Base-by-base conservation (phyloP, 2,888 invertebrate genomes). In the Cenopis cana region DNA sequence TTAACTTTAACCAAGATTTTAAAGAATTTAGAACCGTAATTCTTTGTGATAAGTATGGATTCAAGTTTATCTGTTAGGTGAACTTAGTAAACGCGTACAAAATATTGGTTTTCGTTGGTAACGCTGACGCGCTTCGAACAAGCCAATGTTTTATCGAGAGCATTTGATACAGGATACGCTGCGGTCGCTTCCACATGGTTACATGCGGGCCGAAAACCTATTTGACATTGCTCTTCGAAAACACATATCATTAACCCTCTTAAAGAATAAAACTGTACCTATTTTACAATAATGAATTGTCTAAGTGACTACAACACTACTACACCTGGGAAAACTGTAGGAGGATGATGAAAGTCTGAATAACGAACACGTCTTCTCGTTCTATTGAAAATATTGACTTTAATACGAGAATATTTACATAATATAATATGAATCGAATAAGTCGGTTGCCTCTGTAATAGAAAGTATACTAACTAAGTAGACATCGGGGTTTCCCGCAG, bases 101-200 rank as follows among this genome's bases (percentile, higher is more conserved):
- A 82, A 88, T 90, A 89, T 90, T 88, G 82, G 83, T 83, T 91
- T 91, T 88, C 89, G 85, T 79, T 76, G 81, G 84, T 81, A 62
- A 62, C 62, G 36, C 17, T 82, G 83, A 85, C 80, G 79, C 81
- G 83, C 81, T 85, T 86, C 79, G 81, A 82, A 82, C 78, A 83
- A 82, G 85, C 84, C 84, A 82, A 84, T 82, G 76, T 83, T 85
- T 85, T 85, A 85, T 85, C 77, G 80, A 83, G 86, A 87, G 86
- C 85, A 83, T 82, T 84, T 87, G 89, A 89, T 86, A 82, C 81
- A 83, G 87, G 87, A 76, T 81, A 81, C 74, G 79, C 80, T 85
- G 85, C 82, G 88, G 88, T 89, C 76, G 76, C 83, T 86, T 88
- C 81, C 86, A 80, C 87, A 78, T 85, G 85, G 82, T 74, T 86